Percentiles rank a stretch among this genome's conserved stretches.
phyloP scores from a whole-genome alignment of 2,797 vertebrate species.

The Rhynchonycteris naso region DNA sequence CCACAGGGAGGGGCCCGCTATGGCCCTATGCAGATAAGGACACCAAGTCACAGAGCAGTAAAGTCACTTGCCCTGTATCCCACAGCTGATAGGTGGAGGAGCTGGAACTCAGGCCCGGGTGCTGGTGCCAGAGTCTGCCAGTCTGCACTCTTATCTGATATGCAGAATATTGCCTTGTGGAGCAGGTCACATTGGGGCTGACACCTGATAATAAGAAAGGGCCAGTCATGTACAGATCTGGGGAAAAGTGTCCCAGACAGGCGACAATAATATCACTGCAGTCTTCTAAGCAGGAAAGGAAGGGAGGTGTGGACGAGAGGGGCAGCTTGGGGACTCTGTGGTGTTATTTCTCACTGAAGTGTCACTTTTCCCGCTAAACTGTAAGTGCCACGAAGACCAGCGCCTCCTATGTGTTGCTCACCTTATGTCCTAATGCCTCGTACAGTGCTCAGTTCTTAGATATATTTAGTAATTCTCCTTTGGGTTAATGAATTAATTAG shows the following conservation, averaged over 20 bases:
- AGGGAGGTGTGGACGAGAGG: neutral
- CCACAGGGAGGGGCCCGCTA: rapidly evolving
- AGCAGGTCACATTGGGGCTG: neutral
- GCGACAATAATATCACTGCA: neutral
- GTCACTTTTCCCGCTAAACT: neutral
- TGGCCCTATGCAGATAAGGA: neutral
- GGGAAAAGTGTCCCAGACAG: neutral
- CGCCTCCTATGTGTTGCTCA: neutral
- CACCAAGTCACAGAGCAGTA: neutral
- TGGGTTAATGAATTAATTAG: neutral
- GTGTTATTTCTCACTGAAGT: neutral
- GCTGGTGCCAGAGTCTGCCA: rapidly evolving
- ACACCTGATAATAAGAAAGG: neutral
- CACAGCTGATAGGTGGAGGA: neutral
- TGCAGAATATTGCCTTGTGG: rapidly evolving
- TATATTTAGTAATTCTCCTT: neutral
- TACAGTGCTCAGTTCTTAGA: neutral
- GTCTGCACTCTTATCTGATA: rapidly evolving
- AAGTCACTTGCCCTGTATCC: neutral
- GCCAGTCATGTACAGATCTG: rapidly evolving
- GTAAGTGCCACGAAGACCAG: no score
- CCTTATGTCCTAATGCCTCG: neutral
- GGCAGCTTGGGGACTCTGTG: neutral
- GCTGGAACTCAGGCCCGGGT: neutral
- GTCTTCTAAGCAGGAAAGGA: neutral